Evolutionary conservation across 2,888 invertebrate species (phyloP).

Genomic region (Dolichopus griseipennis): DNA sequence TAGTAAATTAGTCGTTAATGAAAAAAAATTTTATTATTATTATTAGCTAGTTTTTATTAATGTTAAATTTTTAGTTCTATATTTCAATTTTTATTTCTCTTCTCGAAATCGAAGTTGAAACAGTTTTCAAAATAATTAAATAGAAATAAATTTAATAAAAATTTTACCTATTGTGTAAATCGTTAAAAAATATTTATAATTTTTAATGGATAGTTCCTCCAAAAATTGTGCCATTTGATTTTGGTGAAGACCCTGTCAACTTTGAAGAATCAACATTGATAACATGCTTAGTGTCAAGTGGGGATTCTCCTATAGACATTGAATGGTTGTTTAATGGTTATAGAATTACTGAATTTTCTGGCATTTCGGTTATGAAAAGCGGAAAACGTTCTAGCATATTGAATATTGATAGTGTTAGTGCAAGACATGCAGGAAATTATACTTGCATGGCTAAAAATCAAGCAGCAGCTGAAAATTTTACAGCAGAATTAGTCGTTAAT

Average conservation of each 20-base stretch:
- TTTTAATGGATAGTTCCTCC: no score
- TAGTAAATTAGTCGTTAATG: no score
- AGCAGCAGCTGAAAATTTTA: constrained; percentile 46
- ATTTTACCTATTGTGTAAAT: no score
- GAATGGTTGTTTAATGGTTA: constrained; percentile 50
- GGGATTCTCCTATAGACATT: constrained; percentile 58
- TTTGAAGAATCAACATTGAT: constrained; percentile 62
- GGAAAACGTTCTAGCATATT: constrained; percentile 52
- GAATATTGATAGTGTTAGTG: constrained; percentile 56
- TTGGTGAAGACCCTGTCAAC: constrained; percentile 62
- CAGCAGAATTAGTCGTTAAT: constrained; percentile 41
- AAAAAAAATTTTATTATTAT: no score
- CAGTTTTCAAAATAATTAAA: no score
- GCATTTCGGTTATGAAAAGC: constrained; percentile 36
- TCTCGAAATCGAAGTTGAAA: no score
- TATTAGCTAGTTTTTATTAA: no score
- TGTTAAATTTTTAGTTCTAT: no score
- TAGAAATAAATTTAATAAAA: no score
- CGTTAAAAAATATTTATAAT: no score
- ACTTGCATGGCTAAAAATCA: constrained; percentile 56
- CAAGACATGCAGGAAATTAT: constrained; percentile 56
- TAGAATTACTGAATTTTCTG: constrained; percentile 33
- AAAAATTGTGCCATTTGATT: constrained; percentile 65
- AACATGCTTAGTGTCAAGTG: constrained; percentile 62
- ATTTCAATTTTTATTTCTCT: no score